A percentile compares a stretch with the other conserved stretches of the same genome.
Conservation (phyloP, 1,140 invertebrate genomes). For the Bilobella aurantiaca region DNA sequence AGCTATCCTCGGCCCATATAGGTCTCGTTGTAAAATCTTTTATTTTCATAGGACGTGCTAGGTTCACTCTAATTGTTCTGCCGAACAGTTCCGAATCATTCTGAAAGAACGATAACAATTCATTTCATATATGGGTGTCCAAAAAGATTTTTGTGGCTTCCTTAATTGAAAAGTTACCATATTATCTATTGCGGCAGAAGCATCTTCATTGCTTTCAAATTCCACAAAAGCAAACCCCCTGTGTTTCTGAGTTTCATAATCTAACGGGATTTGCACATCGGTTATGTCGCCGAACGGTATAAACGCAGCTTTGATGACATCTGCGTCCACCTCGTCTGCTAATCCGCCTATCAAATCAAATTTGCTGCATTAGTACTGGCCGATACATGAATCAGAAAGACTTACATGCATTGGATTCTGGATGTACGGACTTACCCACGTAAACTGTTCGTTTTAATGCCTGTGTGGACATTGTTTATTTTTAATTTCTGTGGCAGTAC, state of each 20-base stretch:
- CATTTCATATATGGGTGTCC: not conserved
- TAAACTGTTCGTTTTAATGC: conserved; percentile 33
- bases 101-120: conserved; percentile 44
- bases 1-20: conserved; percentile 94
- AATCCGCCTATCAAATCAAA: conserved; percentile 59
- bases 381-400: no score
- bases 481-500: no score
- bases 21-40: conserved; percentile 87
- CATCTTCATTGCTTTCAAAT: conserved; percentile 77
- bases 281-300: conserved; percentile 96
- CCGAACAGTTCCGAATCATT: conserved; percentile 98
- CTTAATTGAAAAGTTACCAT: no score
- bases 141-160: not conserved
- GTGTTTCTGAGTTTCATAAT: conserved; percentile 96
- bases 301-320: conserved; percentile 89
- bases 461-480: conserved; percentile 28
- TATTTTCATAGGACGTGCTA: conserved; percentile 90
- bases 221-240: conserved; percentile 97
- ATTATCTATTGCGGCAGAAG: conserved; percentile 95
- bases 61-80: conserved; percentile 88
- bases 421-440: conserved; percentile 34
- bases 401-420: no score
- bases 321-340: conserved; percentile 94
- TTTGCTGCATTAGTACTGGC: no score
- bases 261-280: conserved; percentile 93